Evolutionary conservation across 2,113 vertebrate genomes (phyloP), one percentile per base, ranked within the genome.

Genomic region (Spheniscus mendiculus): DNA sequence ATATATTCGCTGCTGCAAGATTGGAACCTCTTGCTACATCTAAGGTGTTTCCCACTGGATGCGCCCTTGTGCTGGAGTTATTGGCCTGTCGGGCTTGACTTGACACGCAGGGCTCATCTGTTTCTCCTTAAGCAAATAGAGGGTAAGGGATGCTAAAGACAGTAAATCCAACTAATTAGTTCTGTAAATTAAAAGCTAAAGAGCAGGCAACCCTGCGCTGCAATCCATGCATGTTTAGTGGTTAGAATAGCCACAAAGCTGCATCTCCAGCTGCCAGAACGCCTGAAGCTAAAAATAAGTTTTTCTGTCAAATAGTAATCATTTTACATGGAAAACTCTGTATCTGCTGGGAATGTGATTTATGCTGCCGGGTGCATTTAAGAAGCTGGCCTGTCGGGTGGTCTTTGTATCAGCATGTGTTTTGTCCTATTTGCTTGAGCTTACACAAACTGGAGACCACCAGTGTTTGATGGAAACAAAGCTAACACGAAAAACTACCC

Each of bases 91-190:
- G 83, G 66, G 66, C 84, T 61, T 87, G 91, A 34, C 50, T 67
- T 47, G 6, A 69, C 93, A 23, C 2, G 32, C 70, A 77, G 82
- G 44, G 84, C 93, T 95, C 89, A 66, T 87, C 89, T 69, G 16
- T 87, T 94, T 79, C 93, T 93, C 78, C 71, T 88, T 44, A 73
- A 86, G 84, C 66, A 93, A 95, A 85, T 3, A 80, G 83, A 72
- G 83, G 74, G 58, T 47, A 29, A 90, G 59, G 84, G 93, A 94
- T 88, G 84, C 92, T 83, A 65, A 90, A 94, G 93, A 85, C 36
- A 72, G 66, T 83, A 93, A 96, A 96, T 96, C 96, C 93, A 80
- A 19, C 74, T 97, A 95, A 97, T 97, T 96, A 93, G 89, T 55
- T 87, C 69, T 73, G 65, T 94, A 93, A 96, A 96, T 96, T 73